phyloP scores from a whole-genome alignment of 1,140 invertebrate genomes.

The Panonychus citri region DNA sequence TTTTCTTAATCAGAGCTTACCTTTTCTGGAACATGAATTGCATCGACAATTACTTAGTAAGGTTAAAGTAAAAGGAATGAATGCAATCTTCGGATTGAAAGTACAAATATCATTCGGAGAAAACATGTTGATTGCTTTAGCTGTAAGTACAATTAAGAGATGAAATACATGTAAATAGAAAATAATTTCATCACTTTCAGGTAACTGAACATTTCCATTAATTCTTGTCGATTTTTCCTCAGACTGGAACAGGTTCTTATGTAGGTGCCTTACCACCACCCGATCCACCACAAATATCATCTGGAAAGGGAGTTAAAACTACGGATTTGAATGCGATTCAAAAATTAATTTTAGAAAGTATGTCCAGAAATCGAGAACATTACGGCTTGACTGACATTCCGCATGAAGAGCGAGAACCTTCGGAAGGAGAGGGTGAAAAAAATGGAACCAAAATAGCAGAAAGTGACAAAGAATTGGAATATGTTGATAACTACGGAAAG shows the following conservation, averaged over 20 bases:
- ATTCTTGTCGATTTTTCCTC: not conserved
- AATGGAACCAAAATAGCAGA: not conserved
- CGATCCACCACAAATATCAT: slow-evolving; percentile 33
- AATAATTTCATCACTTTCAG: no score
- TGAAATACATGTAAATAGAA: no score
- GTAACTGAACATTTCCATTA: no score
- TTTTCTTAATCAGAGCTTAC: slow-evolving; percentile 29
- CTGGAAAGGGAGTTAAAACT: slow-evolving; percentile 18
- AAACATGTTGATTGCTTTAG: slow-evolving; percentile 56
- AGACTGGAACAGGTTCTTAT: slow-evolving; percentile 56
- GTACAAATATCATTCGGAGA: slow-evolving; percentile 69
- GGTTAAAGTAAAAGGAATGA: slow-evolving; percentile 70
- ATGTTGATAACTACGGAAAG: not conserved
- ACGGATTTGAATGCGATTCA: slow-evolving; percentile 15
- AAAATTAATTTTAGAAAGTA: slow-evolving; percentile 14
- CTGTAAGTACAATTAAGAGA: slow-evolving; percentile 23
- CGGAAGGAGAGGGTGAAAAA: no score
- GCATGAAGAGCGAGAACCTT: not conserved
- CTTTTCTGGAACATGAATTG: slow-evolving; percentile 85
- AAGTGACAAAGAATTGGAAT: not conserved
- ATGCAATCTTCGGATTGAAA: slow-evolving; percentile 61
- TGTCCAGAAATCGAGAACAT: slow-evolving; percentile 14
- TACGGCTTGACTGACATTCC: slow-evolving; percentile 11
- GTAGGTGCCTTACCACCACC: slow-evolving; percentile 43
- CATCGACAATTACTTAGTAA: slow-evolving; percentile 76